phyloP scores from a whole-genome alignment of 2,113 vertebrate genomes.

The Solea solea region DNA sequence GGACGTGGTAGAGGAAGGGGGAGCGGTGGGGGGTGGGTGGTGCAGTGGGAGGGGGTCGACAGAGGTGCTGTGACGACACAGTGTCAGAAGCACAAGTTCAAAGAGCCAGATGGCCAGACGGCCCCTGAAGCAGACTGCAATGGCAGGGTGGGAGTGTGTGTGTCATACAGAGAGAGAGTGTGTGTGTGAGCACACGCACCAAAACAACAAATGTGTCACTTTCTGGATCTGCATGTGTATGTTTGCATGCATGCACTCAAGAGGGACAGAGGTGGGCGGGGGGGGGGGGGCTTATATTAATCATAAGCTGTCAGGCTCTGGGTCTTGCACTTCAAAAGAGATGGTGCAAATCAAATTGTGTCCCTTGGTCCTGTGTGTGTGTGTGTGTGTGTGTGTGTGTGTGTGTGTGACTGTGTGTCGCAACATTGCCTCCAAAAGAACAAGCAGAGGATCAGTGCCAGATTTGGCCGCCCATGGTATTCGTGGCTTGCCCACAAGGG shows the following conservation, averaged over 20 bases:
- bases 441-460: conserved; percentile 69
- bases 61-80: conserved; percentile 62
- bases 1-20: neutral
- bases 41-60: neutral
- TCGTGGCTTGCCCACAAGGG: conserved; percentile 63
- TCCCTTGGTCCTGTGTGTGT: conserved; percentile 41
- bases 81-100: conserved; percentile 68
- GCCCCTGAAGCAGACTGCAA: conserved; percentile 26
- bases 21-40: neutral
- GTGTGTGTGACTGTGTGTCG: conserved; percentile 26
- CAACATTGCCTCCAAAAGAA: conserved; percentile 44
- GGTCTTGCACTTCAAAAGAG: conserved; percentile 74
- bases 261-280: conserved; percentile 46
- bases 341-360: conserved; percentile 72
- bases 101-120: conserved; percentile 52
- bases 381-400: conserved; percentile 20
- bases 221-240: conserved; percentile 19
- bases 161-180: conserved; percentile 3
- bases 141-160: conserved; percentile 28
- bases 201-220: conserved; percentile 43
- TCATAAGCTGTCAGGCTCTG: conserved; percentile 70
- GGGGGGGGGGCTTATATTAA: conserved; percentile 65
- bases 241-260: conserved; percentile 2
- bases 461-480: conserved; percentile 51
- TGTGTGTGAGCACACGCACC: conserved; percentile 7